Base-by-base conservation (phyloP, 1,140 invertebrate genomes). In the Asbolus verrucosus region DNA sequence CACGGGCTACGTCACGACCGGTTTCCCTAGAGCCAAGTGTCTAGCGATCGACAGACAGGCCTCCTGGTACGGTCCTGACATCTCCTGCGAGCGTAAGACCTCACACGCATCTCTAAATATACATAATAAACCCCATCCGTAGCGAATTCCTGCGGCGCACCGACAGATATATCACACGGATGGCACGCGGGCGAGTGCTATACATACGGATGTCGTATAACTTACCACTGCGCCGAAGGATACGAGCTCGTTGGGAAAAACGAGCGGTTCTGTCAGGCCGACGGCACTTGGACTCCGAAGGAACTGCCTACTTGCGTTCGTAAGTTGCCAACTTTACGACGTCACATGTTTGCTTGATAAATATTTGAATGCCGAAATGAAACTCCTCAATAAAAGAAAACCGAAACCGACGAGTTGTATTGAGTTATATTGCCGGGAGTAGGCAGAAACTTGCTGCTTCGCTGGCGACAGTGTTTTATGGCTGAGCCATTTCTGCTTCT, bases 131-230 rank as follows among this genome's bases (percentile, higher is more conserved):
- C 46, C 11, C 19, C 46, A 6, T 27, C 21, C 31, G 43, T 70
- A 95, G 94, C 94, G 14, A 85, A 91, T 50, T 91, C 90, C 19
- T 98, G 96, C 79, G 93, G 92, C 0, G 85, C 91, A 66, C 96
- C 97, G 0, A 90, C 90, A 0, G 92, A 95, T 77, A 93, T 97
- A 6, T 83, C 91, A 0, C 95, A 98, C 77, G 97, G 96, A 16
- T 91, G 92, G 88, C 91, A 96, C 74, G 92, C 94, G 8, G 95
- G 95, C 0, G 91, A 96, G 75, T 94, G 94, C 75, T 95, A 97
- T 81, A 95, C 92, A 0, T 98, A 92, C 80, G 92, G 94, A 3
- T 97, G 96, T 79, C 87, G 90, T 3, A 94, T 98, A 1, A 92
- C 91, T 8, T 98, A 98, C 77, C 90, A 94, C 65, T 99, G 97